These are phyloP conservation scores for Drosophila rellima DNA, from an alignment of 2,888 invertebrate genomes.

Conservation along the genomic window DNA sequence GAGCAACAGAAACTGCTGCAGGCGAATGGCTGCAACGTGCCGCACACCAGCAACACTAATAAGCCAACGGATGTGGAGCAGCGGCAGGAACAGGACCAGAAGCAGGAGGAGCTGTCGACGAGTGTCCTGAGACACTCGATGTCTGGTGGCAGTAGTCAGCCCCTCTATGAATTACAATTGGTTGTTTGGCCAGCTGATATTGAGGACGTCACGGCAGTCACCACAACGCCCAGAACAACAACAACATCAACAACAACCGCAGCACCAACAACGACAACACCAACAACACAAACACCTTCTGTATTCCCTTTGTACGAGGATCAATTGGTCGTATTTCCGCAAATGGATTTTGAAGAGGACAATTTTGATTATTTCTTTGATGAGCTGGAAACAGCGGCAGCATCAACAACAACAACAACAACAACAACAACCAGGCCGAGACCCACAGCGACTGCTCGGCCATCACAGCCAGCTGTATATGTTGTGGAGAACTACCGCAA, in stretches of 20 bases:
- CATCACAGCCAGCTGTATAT: constrained; percentile 35
- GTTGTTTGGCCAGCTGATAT: constrained; percentile 80
- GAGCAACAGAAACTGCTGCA: constrained; percentile 50
- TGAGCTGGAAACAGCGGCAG: constrained; percentile 37
- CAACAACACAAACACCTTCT: constrained; percentile 49
- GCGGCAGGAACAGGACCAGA: constrained; percentile 23
- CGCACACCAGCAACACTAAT: constrained; percentile 56
- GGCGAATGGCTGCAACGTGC: constrained; percentile 51
- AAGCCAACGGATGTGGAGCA: constrained; percentile 56
- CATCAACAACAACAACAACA: constrained; percentile 14
- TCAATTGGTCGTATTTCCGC: constrained; percentile 76
- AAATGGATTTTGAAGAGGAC: constrained; percentile 69
- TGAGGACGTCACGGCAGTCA: constrained; percentile 52
- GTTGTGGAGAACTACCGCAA: constrained; percentile 79
- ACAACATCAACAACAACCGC: constrained; percentile 9
- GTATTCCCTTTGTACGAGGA: constrained; percentile 71
- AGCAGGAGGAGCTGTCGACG: constrained; percentile 22
- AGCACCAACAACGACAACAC: constrained; percentile 9
- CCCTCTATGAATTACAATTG: constrained; percentile 81
- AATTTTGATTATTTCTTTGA: constrained; percentile 72
- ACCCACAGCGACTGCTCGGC: constrained; percentile 11
- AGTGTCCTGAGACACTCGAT: constrained; percentile 39
- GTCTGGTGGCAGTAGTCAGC: constrained; percentile 57
- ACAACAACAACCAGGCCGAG: constrained; percentile 6
- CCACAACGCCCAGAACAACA: constrained; percentile 29